Evolutionary conservation across 2,113 vertebrate species (phyloP).

Genomic region (Calidris pugnax): DNA sequence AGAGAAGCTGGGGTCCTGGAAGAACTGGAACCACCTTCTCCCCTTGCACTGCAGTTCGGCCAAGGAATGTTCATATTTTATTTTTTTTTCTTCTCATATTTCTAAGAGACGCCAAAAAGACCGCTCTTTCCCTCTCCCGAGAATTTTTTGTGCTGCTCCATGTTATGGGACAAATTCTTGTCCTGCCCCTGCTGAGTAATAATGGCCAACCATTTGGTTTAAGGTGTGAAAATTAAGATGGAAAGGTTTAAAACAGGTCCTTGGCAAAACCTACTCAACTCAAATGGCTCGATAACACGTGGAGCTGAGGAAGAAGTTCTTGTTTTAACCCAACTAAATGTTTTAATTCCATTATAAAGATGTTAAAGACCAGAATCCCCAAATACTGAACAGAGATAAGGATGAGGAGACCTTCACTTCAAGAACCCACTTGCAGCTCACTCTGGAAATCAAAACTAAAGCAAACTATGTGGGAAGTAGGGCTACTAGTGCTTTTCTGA

Average conservation of each 20-base stretch:
- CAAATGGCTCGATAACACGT: background rate
- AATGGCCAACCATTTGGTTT: background rate
- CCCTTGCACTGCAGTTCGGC: background rate
- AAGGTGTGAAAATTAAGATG: background rate
- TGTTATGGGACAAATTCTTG: background rate
- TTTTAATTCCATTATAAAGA: background rate
- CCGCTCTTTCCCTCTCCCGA: background rate
- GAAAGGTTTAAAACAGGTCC: background rate
- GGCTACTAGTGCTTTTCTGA: background rate
- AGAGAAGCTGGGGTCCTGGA: fast-evolving
- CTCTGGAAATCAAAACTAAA: background rate
- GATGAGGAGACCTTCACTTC: background rate
- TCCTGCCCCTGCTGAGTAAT: background rate
- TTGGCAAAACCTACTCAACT: background rate
- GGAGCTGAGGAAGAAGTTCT: background rate
- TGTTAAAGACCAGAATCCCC: background rate
- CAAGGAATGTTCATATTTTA: background rate
- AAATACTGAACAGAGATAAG: background rate
- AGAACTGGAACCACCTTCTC: background rate
- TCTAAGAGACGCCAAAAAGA: background rate
- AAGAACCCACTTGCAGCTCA: background rate
- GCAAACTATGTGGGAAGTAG: background rate
- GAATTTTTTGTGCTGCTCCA: background rate
- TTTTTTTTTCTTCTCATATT: background rate
- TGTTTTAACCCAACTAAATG: background rate